phyloP scores from a whole-genome alignment of 2,888 invertebrate genomes.

The Rhagonycha fulva region DNA sequence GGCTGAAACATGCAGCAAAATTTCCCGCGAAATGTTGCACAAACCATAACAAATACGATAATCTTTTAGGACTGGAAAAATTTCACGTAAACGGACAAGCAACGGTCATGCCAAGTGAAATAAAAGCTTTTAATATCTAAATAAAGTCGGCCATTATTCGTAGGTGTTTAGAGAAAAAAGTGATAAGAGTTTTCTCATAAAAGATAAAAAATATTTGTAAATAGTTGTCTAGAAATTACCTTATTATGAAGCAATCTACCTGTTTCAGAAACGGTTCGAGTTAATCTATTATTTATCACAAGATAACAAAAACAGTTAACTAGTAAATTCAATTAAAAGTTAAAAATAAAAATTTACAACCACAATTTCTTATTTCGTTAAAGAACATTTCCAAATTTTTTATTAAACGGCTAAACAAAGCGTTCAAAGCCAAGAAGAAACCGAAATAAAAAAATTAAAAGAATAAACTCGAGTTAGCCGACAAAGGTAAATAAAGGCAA shows the following conservation, averaged over 20 bases:
- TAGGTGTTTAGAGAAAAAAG: neutral
- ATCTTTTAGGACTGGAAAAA: no score
- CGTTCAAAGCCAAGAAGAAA: neutral
- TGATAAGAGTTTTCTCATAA: neutral
- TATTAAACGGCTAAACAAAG: neutral
- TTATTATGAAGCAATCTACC: neutral
- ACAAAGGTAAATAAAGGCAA: neutral
- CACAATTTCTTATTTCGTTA: neutral
- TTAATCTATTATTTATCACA: neutral
- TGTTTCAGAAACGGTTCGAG: neutral
- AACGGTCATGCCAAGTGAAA: no score
- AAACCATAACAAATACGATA: no score
- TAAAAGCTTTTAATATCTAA: neutral
- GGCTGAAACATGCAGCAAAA: no score
- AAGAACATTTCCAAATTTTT: neutral
- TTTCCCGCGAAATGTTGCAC: no score
- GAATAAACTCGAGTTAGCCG: neutral
- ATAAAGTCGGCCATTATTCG: neutral
- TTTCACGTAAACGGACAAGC: no score
- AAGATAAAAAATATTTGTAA: neutral
- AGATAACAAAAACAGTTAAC: neutral
- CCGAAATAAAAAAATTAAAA: neutral
- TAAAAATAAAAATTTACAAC: neutral
- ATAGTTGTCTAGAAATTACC: neutral
- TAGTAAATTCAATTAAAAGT: neutral